phyloP scores from a whole-genome alignment of 2,797 vertebrate species.

The Cynopterus sphinx region DNA sequence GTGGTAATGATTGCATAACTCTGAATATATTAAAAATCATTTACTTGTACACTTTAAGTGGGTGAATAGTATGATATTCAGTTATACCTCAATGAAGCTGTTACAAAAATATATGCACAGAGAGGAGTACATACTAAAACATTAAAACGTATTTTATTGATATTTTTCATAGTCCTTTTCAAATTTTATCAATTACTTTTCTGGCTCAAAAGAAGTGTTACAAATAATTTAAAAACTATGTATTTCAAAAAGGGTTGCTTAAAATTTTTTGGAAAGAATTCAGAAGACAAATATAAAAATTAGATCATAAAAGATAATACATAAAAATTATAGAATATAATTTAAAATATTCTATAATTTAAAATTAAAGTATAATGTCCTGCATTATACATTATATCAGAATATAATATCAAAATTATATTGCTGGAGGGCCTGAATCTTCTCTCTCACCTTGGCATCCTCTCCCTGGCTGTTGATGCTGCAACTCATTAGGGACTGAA shows the following conservation, averaged over 20 bases:
- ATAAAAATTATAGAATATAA: no score
- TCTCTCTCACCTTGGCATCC: neutral
- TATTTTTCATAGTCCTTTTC: neutral
- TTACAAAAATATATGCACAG: neutral
- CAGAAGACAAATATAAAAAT: neutral
- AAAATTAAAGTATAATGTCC: no score
- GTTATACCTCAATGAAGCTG: neutral
- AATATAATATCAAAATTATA: neutral
- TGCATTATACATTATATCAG: no score
- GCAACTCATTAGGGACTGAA: neutral
- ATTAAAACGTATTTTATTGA: neutral
- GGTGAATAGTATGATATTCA: neutral
- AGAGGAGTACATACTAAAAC: neutral
- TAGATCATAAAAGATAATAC: neutral
- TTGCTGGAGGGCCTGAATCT: neutral
- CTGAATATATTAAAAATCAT: neutral
- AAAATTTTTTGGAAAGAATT: neutral
- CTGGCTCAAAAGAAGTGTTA: neutral
- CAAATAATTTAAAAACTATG: neutral
- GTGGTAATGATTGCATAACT: neutral
- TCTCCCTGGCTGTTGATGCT: neutral
- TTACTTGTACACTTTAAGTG: neutral
- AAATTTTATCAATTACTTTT: neutral
- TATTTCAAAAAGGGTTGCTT: neutral
- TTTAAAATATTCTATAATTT: no score